These are phyloP conservation scores for Stercorarius parasiticus DNA, from an alignment of 2,113 vertebrate species.

Conservation along the genomic window DNA sequence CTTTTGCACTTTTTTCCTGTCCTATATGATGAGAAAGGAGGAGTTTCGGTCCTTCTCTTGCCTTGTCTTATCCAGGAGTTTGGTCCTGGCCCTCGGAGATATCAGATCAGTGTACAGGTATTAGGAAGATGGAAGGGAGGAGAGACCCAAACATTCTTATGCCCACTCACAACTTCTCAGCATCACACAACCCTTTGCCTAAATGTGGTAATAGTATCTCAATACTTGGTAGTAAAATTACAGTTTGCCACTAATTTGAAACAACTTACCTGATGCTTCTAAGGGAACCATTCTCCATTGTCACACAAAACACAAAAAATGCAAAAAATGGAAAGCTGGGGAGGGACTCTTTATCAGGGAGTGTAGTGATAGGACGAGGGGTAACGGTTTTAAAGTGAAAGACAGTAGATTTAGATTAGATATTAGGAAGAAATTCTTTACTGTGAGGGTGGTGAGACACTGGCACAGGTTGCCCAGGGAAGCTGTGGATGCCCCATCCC, in stretches of 20 bases:
- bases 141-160: neutral
- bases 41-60: neutral
- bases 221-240: neutral
- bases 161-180: neutral
- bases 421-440: neutral
- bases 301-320: neutral
- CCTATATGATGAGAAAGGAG: neutral
- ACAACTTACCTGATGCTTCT: neutral
- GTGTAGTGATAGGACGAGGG: neutral
- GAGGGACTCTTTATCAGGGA: neutral
- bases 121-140: neutral
- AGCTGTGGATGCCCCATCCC: neutral
- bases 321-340: neutral
- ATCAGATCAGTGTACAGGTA: neutral
- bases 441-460: neutral
- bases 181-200: neutral
- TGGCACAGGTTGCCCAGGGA: neutral
- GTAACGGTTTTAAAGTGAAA: neutral
- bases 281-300: neutral
- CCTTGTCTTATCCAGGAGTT: neutral
- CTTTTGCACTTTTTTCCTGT: neutral
- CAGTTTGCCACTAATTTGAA: neutral
- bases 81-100: neutral
- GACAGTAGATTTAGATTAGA: neutral
- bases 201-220: neutral